A percentile compares a stretch with the other conserved stretches of the same genome.
These are phyloP conservation scores for Epinotia brunnichana DNA, from an alignment of 2,888 invertebrate species.

Conservation along the genomic window DNA sequence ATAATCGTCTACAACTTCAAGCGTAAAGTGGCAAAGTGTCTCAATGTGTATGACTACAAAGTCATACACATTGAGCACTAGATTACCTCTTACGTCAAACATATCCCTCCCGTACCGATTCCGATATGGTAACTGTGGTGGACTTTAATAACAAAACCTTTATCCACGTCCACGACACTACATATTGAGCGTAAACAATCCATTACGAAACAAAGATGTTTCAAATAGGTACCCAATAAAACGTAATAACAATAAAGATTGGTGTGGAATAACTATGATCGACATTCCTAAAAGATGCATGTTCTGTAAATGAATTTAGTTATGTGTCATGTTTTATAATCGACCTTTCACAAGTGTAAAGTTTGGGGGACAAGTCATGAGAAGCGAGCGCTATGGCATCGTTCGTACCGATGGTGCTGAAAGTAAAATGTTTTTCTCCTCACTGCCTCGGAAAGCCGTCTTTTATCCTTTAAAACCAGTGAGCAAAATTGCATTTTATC, in stretches of 20 bases:
- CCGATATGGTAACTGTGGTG: too few species aligned
- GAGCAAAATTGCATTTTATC: too few species aligned
- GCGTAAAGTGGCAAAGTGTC: too few species aligned
- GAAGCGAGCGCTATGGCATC: neutral
- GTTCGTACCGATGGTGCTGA: neutral
- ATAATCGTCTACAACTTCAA: too few species aligned
- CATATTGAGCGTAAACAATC: neutral
- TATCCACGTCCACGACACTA: neutral
- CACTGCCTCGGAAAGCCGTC: too few species aligned
- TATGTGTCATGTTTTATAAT: conserved; percentile 36
- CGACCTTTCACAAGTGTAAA: conserved; percentile 15
- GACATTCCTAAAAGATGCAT: conserved; percentile 22
- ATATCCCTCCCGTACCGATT: too few species aligned
- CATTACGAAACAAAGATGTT: conserved; percentile 23
- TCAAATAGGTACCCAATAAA: conserved; percentile 21
- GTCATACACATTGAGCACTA: too few species aligned
- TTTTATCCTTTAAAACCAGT: too few species aligned
- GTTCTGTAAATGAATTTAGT: conserved; percentile 35
- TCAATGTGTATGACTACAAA: too few species aligned
- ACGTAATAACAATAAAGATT: conserved; percentile 28
- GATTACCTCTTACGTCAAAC: too few species aligned
- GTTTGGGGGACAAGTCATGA: conserved; percentile 15
- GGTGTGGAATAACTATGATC: conserved; percentile 27
- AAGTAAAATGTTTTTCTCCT: too few species aligned
- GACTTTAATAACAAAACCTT: neutral